Conservation (phyloP, 2,888 invertebrate genomes). For the Drosophila fulvimacula region DNA sequence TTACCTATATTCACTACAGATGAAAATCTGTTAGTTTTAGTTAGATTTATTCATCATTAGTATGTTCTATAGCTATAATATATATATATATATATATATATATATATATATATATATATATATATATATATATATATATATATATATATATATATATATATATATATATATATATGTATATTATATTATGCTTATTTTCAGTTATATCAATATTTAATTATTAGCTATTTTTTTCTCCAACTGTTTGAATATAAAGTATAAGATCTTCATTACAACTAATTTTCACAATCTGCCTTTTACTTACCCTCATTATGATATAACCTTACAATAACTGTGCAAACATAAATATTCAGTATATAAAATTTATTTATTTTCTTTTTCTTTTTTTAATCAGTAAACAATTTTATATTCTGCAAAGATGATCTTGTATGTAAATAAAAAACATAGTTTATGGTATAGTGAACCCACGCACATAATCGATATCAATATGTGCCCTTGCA, state of each 20-base stretch:
- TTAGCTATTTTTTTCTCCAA: neutral
- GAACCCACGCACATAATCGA: conserved; percentile 10
- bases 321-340: neutral
- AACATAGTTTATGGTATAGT: conserved; percentile 8
- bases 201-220: neutral
- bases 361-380: too few species aligned
- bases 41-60: too few species aligned
- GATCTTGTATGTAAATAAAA: neutral
- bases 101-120: too few species aligned
- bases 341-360: neutral
- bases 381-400: neutral
- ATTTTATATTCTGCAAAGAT: neutral
- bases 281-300: neutral
- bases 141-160: neutral
- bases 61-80: too few species aligned
- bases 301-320: neutral
- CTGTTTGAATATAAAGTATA: neutral
- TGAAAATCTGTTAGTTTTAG: too few species aligned
- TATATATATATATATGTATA: neutral
- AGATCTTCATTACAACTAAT: neutral
- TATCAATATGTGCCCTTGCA: conserved; percentile 41
- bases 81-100: too few species aligned
- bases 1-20: too few species aligned
- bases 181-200: neutral
- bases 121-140: too few species aligned